A percentile compares a stretch with the other conserved stretches of the same genome.
phyloP scores from a whole-genome alignment of 1,140 invertebrate genomes.

The Drosophila chauvacae region DNA sequence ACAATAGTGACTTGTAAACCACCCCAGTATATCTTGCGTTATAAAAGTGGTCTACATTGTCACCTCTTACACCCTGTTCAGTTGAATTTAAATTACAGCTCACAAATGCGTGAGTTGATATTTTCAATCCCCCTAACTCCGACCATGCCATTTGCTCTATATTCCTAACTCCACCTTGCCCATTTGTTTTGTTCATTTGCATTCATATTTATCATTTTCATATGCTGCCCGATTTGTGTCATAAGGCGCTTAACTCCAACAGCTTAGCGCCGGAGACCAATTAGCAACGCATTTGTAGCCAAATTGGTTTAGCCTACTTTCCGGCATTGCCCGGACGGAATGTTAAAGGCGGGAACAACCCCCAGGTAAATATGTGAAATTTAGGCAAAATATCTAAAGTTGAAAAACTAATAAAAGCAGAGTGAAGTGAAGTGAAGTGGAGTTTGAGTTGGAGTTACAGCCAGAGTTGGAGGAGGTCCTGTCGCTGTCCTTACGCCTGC shows the following conservation, averaged over 20 bases:
- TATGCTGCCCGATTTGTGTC: conserved; percentile 56
- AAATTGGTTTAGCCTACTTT: conserved; percentile 68
- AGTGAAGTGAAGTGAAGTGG: conserved; percentile 20
- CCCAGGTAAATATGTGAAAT: conserved; percentile 58
- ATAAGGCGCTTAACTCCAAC: conserved; percentile 64
- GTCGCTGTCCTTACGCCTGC: conserved; percentile 57
- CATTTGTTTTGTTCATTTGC: conserved; percentile 31
- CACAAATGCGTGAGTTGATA: not conserved
- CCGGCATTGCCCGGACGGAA: not conserved
- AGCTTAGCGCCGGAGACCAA: conserved; percentile 49
- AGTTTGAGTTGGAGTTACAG: not conserved
- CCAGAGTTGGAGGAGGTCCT: conserved; percentile 13
- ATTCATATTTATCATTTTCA: conserved; percentile 77
- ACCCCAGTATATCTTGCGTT: too few relatives aligned
- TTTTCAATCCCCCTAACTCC: not conserved
- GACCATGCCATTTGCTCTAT: not conserved
- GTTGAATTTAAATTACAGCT: not conserved
- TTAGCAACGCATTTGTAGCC: conserved; percentile 70
- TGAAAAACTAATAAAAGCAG: conserved; percentile 41
- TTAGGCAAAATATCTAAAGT: conserved; percentile 57
- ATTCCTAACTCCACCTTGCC: conserved; percentile 8
- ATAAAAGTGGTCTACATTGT: too few relatives aligned
- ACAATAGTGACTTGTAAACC: not conserved
- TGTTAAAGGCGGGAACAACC: conserved; percentile 33
- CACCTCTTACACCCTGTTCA: not conserved